Percentiles rank a stretch among this genome's conserved stretches.
Evolutionary conservation across 2,113 vertebrate genomes (phyloP).

Genomic region (Malurus elegans): DNA sequence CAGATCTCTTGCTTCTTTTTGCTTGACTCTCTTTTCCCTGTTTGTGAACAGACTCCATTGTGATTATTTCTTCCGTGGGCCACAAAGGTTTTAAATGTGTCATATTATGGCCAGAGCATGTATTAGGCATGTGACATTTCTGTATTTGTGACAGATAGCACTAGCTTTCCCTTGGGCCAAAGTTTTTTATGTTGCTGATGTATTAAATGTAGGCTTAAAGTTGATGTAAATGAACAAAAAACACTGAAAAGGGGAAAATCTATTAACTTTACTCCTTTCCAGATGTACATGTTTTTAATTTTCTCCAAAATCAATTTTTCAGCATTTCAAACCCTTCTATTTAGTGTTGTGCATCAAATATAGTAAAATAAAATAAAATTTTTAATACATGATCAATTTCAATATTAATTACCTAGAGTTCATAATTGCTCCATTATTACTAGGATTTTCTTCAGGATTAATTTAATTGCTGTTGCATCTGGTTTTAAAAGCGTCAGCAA

Average conservation of each 20-base stretch:
- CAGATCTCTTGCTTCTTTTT: neutral
- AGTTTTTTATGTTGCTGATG: neutral
- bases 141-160: neutral
- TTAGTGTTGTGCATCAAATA: neutral
- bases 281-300: neutral
- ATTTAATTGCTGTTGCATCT: neutral
- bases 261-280: neutral
- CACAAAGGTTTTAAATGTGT: neutral
- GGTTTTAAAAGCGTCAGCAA: neutral
- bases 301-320: neutral
- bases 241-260: neutral
- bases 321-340: neutral
- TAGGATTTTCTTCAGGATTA: neutral
- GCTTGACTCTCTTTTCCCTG: neutral
- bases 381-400: neutral
- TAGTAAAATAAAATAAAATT: neutral
- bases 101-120: neutral
- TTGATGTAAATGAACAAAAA: neutral
- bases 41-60: accelerated
- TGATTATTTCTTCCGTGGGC: neutral
- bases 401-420: neutral
- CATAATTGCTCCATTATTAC: neutral
- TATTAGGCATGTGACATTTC: neutral
- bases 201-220: neutral
- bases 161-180: neutral